phyloP scores from a whole-genome alignment of 2,888 invertebrate genomes.

The Cheilosia pagana region DNA sequence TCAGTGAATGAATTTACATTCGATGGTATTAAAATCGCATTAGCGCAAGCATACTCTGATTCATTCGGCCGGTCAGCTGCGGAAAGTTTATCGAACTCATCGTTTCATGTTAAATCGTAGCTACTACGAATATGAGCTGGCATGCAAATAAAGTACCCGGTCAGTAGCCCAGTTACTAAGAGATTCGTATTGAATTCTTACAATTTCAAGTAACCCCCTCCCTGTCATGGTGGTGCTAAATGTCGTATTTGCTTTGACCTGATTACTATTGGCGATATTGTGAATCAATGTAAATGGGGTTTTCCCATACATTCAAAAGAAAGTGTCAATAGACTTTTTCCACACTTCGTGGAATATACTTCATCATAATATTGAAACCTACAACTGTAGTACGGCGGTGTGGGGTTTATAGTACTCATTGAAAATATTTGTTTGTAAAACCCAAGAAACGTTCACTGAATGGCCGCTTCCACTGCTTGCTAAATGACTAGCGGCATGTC shows the following conservation, averaged over 20 bases:
- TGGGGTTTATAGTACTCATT: not conserved
- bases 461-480: no score
- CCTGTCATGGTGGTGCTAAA: constrained; percentile 23
- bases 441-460: no score
- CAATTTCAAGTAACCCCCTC: constrained; percentile 42
- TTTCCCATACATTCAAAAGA: constrained; percentile 31
- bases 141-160: constrained; percentile 1
- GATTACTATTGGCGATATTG: not conserved
- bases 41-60: no score
- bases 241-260: constrained; percentile 26
- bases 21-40: no score
- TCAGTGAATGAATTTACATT: no score
- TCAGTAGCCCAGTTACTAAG: constrained; percentile 15
- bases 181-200: constrained; percentile 35
- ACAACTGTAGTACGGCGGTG: not conserved
- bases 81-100: constrained; percentile 5
- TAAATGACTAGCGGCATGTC: no score
- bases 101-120: not conserved
- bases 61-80: not conserved
- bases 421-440: not conserved
- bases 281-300: constrained; percentile 54
- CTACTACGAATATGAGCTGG: not conserved
- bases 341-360: not conserved
- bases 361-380: not conserved
- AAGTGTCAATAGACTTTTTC: constrained; percentile 19